Evolutionary conservation across 2,797 vertebrate species (phyloP).

Genomic region (Gallinago stenura): DNA sequence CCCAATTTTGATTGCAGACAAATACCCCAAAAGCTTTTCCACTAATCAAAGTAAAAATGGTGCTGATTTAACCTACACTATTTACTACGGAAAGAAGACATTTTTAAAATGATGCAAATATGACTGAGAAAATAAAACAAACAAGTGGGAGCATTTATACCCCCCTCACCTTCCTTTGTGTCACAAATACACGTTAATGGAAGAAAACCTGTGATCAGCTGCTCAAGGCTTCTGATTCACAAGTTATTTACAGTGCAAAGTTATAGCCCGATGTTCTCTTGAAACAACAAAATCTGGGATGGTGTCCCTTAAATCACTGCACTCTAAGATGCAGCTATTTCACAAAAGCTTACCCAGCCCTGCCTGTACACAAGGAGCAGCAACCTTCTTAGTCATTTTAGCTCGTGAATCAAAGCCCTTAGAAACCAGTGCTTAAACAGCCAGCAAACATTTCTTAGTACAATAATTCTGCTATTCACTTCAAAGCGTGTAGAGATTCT

Average conservation of each 20-base stretch:
- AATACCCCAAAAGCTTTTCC: neutral
- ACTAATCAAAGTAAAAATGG: neutral
- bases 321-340: neutral
- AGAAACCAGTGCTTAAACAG: neutral
- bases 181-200: neutral
- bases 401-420: slow-evolving; percentile 14
- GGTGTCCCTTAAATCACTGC: neutral
- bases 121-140: neutral
- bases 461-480: neutral
- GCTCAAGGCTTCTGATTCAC: slow-evolving; percentile 48
- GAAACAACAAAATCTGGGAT: neutral
- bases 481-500: neutral
- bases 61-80: neutral
- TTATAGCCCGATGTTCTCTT: neutral
- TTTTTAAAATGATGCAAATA: neutral
- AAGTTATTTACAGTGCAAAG: slow-evolving; percentile 8
- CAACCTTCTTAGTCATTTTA: neutral
- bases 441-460: neutral
- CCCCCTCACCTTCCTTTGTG: neutral
- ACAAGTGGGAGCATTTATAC: neutral
- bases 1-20: neutral
- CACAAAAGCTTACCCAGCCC: neutral
- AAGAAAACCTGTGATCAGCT: slow-evolving; percentile 4
- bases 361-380: neutral
- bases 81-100: neutral